Percentiles rank a stretch among this genome's conserved stretches.
These are phyloP conservation scores for Cacoxenus indagator DNA, from an alignment of 2,888 invertebrate species.

Conservation along the genomic window DNA sequence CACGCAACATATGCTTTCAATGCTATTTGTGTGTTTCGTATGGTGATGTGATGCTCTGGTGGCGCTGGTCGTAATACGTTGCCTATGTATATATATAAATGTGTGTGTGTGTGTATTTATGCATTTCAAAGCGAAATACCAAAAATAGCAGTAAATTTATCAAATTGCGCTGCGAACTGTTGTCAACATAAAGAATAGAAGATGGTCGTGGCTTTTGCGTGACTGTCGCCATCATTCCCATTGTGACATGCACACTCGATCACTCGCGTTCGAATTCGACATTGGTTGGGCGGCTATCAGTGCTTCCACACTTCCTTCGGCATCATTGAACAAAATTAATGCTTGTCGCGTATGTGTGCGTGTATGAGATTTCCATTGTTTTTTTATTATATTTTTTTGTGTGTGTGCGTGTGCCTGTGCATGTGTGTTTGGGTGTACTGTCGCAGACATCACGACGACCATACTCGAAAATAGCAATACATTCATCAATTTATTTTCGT, in stretches of 20 bases:
- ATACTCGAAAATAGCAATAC: neutral
- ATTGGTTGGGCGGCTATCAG: neutral
- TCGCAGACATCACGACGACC: neutral
- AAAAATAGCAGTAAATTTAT: slow-evolving; percentile 15
- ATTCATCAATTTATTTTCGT: slow-evolving; percentile 16
- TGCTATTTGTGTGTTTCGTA: neutral
- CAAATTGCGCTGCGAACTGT: neutral
- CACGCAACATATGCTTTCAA: neutral
- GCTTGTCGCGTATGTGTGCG: neutral
- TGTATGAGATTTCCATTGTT: neutral
- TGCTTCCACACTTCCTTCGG: neutral
- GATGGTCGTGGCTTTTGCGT: neutral
- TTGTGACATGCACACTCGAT: no score
- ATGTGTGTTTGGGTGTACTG: neutral
- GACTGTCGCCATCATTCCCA: neutral
- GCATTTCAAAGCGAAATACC: slow-evolving; percentile 9
- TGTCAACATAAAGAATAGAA: neutral
- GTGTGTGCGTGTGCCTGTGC: neutral
- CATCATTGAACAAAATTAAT: neutral
- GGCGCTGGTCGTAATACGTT: no score
- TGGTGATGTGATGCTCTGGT: no score
- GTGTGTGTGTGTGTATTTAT: neutral
- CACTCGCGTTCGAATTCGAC: neutral
- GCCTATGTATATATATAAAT: neutral
- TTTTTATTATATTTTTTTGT: no score